Conservation (phyloP, 1,140 invertebrate genomes). For the Drosophila varians region DNA sequence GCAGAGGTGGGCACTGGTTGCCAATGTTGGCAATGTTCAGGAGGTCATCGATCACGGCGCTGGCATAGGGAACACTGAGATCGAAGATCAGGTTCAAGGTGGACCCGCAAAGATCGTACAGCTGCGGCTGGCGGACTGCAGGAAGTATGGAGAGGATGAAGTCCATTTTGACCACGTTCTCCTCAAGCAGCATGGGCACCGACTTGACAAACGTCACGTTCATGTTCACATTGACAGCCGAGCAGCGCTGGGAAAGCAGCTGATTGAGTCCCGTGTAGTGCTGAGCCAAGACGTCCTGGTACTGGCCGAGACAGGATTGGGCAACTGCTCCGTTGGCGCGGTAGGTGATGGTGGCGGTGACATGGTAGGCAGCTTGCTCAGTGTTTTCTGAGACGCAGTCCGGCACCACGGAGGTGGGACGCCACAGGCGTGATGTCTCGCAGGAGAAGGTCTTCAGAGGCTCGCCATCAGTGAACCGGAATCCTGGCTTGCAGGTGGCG, state of each 20-base stretch:
- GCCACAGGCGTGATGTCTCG: slow-evolving; percentile 91
- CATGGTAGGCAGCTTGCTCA: slow-evolving; percentile 96
- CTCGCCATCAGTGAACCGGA: slow-evolving; percentile 95
- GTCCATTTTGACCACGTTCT: slow-evolving; percentile 94
- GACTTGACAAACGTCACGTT: slow-evolving; percentile 95
- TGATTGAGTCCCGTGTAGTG: slow-evolving; percentile 92
- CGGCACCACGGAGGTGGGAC: slow-evolving; percentile 93
- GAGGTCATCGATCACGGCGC: slow-evolving; percentile 94
- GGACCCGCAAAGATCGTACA: slow-evolving; percentile 97
- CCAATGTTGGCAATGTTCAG: slow-evolving; percentile 94
- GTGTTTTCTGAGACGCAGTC: slow-evolving; percentile 97
- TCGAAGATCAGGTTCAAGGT: slow-evolving; percentile 97
- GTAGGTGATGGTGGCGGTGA: slow-evolving; percentile 94
- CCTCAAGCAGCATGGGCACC: slow-evolving; percentile 90
- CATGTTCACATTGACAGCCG: slow-evolving; percentile 96
- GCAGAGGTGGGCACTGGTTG: slow-evolving; percentile 94
- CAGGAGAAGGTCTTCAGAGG: slow-evolving; percentile 94
- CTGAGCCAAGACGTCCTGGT: slow-evolving; percentile 92
- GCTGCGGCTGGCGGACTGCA: slow-evolving; percentile 92
- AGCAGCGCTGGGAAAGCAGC: slow-evolving; percentile 94
- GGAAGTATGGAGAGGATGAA: slow-evolving; percentile 95
- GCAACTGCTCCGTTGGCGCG: slow-evolving; percentile 94
- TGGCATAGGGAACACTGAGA: slow-evolving; percentile 95
- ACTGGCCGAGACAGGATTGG: slow-evolving; percentile 92
- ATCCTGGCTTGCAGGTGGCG: slow-evolving; percentile 95